Percentiles rank a stretch among this genome's conserved stretches.
Conservation (phyloP, 1,140 invertebrate genomes). For the Drosophila persimilis region DNA sequence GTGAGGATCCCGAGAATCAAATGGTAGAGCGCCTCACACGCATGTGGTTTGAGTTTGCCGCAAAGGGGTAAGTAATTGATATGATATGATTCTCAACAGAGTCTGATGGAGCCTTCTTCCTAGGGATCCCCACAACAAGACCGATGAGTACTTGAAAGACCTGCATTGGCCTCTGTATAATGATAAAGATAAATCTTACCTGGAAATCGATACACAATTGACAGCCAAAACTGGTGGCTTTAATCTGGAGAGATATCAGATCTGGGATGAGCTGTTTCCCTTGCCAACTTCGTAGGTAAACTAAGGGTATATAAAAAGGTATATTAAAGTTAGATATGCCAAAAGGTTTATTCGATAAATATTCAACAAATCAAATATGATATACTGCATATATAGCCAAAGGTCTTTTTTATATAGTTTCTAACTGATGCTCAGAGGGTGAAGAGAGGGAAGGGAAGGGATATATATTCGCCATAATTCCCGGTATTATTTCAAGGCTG, state of each 20-base stretch:
- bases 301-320: no score
- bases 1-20: conserved; percentile 83
- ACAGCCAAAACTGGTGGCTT: conserved; percentile 83
- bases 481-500: no score
- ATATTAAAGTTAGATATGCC: no score
- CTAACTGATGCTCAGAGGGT: no score
- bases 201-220: conserved; percentile 84
- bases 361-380: no score
- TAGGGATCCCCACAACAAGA: conserved; percentile 64
- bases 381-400: no score
- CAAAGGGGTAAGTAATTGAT: conserved; percentile 79
- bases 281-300: background rate
- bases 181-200: conserved; percentile 82
- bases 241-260: conserved; percentile 83
- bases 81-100: background rate
- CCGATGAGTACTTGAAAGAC: conserved; percentile 63
- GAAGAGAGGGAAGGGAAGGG: no score
- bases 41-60: conserved; percentile 84
- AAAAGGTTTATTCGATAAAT: no score
- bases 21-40: conserved; percentile 84
- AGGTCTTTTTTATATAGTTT: no score
- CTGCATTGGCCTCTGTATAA: conserved; percentile 84
- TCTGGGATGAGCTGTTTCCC: conserved; percentile 85
- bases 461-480: no score
- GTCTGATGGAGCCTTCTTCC: background rate